Base-by-base conservation (phyloP, 2,888 invertebrate species). In the Podotricha telesiphe region DNA sequence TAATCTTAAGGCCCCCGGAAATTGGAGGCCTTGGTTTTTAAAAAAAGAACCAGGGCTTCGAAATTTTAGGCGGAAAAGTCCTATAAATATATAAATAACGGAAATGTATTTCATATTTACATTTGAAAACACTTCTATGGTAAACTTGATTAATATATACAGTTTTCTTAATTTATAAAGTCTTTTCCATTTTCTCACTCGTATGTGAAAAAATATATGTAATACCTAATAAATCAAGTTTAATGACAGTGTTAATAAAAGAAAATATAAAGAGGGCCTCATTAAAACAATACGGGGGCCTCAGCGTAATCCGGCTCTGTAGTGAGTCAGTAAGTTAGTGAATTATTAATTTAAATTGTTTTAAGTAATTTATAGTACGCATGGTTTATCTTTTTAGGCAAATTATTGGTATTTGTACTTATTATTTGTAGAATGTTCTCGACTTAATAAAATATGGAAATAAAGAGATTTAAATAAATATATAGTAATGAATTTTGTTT, bases 401-500 rank as follows among this genome's bases (percentile, higher is more conserved):
- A 48, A 62, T 13, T 34, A 47, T 34, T 62, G 62, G 62, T 62
- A 47, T 50, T 37, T 62, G 62, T 62, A 50, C 62, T 62, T 62
- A 62, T 42, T 42, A 42, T 10, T 37, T 37, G 42, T 59, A 59
- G 59, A 34, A 62, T 15, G 37, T 62, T 62, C 50, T 62, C 47
- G 19, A 62, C 34, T 45, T 42, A 59, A 42, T 59, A 20, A 59
- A 59, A 28, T 59, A 45, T 59, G 59, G 59, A 45, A 59, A n/a
- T 59, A 37, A 62, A 62, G 62, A 62, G 62, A 62, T 62, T 62
- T 48, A 50, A 62, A 50, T 62, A 65, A 67, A 67, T 67, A 67
- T 67, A 50, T 67, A 53, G 61, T n/a, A 48, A 51, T 51, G 61
- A 37, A 19, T 51, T 19, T 19, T 19, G 28, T 8, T 28, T 19